Base-by-base conservation (phyloP, 2,113 vertebrate species). In the Mesoclemmys tuberculata region DNA sequence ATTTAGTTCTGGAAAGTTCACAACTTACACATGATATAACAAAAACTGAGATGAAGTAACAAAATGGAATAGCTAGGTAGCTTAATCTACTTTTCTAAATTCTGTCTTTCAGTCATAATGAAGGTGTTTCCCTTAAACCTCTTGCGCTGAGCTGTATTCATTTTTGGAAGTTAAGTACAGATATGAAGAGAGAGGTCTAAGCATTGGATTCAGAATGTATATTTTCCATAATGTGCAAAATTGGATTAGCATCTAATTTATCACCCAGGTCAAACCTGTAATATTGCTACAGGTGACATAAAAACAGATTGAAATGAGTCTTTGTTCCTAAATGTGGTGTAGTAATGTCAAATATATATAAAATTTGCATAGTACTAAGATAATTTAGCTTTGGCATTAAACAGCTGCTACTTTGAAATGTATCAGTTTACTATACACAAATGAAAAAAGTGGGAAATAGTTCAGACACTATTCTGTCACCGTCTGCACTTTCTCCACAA, bases 381-480 rank as follows among this genome's bases (percentile, higher is more conserved):
- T 96, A 61, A 91, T 97, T 97, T 96, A 95, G 97, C 95, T 81
- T 96, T 94, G 89, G 93, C 74, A 93, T 96, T 95, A 89, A 98
- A 92, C 97, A 97, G 97, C 97, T 98, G 97, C 96, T 97, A 92
- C 96, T 95, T 97, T 96, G 92, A 97, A 97, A 94, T 96, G 79
- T 96, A 96, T 97, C 94, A 95, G 96, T 98, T 97, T 97, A 97
- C 97, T 97, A 95, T 56, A 97, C 77, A 95, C 44, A 92, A 93
- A 87, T 77, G 19, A 87, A 95, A 97, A 95, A 96, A 95, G 90
- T 46, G 46, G 89, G 94, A 98, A 97, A 96, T 96, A 94, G 81
- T 89, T 96, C 95, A 96, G 97, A 97, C 89, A 75, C 46, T 61
- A 82, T 95, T 97, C 92, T 97, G 86, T 97, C 96, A 90, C 93